Conservation (phyloP, 2,888 invertebrate species). For the Argyra leucocephala region DNA sequence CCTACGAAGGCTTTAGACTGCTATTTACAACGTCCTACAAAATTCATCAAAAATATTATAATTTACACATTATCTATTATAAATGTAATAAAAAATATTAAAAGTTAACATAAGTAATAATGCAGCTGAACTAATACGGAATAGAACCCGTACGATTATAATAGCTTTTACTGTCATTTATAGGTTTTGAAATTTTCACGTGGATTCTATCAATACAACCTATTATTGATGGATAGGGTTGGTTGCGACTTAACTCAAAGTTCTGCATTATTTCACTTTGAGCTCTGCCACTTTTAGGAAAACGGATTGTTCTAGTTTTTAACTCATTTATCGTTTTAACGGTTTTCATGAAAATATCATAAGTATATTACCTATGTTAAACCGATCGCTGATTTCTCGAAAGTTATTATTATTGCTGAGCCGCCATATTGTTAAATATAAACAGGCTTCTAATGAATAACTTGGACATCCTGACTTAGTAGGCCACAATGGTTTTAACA, state of each 20-base stretch:
- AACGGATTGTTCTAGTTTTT: neutral
- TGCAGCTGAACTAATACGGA: constrained; percentile 1
- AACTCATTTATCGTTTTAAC: neutral
- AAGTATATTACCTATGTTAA: neutral
- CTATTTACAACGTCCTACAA: too few relatives aligned
- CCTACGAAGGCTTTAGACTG: too few relatives aligned
- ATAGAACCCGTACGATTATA: constrained; percentile 11
- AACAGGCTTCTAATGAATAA: neutral
- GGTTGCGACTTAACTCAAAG: constrained; percentile 12
- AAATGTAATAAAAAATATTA: neutral
- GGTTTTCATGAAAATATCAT: neutral
- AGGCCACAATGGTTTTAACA: too few relatives aligned
- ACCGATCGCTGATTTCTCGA: neutral
- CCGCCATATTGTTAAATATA: neutral
- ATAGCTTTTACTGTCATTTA: neutral
- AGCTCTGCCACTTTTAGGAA: neutral
- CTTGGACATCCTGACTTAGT: neutral
- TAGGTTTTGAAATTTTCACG: constrained; percentile 8
- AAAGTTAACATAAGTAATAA: neutral
- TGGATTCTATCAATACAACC: constrained; percentile 12
- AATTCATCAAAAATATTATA: too few relatives aligned
- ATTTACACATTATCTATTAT: too few relatives aligned
- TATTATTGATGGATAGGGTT: constrained; percentile 11
- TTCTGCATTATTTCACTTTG: constrained; percentile 2
- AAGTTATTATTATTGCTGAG: neutral